These are phyloP conservation scores for Saccostrea glomerata DNA, from an alignment of 1,140 invertebrate genomes.

Conservation along the genomic window DNA sequence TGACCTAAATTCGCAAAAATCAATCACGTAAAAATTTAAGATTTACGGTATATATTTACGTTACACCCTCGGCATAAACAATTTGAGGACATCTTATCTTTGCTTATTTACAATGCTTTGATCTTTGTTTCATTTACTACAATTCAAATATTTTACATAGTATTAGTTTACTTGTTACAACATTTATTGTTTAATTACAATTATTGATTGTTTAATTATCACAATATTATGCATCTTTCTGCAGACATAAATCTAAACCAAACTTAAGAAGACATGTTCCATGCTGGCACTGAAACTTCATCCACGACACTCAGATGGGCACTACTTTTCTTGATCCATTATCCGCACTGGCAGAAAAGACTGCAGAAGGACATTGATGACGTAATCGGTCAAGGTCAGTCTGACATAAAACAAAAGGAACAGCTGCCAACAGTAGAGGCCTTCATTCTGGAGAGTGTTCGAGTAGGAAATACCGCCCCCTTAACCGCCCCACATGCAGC, in stretches of 20 bases:
- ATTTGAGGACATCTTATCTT: too few relatives aligned
- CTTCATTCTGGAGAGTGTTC: constrained; percentile 55
- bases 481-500: constrained; percentile 72
- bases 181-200: too few relatives aligned
- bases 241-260: constrained; percentile 33
- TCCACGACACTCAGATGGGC: constrained; percentile 92
- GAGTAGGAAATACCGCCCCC: constrained; percentile 61
- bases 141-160: too few relatives aligned
- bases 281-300: constrained; percentile 93
- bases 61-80: too few relatives aligned
- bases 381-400: constrained; percentile 48
- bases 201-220: too few relatives aligned
- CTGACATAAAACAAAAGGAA: background rate
- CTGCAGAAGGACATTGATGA: constrained; percentile 57
- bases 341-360: too few relatives aligned
- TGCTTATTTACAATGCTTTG: too few relatives aligned
- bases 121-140: too few relatives aligned
- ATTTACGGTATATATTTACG: too few relatives aligned
- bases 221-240: background rate
- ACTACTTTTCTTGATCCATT: constrained; percentile 40
- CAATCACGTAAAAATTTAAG: too few relatives aligned
- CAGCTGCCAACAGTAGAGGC: constrained; percentile 57
- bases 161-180: too few relatives aligned
- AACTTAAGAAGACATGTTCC: constrained; percentile 86
- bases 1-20: too few relatives aligned